phyloP scores from a whole-genome alignment of 1,140 invertebrate genomes.

The Lepidurus apus region DNA sequence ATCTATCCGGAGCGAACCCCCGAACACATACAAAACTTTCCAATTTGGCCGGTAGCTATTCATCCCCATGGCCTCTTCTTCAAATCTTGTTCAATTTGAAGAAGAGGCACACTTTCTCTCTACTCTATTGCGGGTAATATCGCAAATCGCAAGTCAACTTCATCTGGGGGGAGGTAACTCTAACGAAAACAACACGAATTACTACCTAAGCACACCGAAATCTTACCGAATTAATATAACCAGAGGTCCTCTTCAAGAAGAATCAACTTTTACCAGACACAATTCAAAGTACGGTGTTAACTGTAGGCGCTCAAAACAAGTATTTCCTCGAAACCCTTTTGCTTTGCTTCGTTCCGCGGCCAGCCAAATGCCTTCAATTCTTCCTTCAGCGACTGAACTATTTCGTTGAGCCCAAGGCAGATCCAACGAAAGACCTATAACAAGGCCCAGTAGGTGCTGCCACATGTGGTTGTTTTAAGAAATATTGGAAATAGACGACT shows the following conservation, averaged over 20 bases:
- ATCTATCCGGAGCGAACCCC: background rate
- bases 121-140: too few species aligned
- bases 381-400: background rate
- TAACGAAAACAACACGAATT: too few species aligned
- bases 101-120: too few species aligned
- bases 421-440: too few species aligned
- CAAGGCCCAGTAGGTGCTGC: background rate
- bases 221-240: too few species aligned
- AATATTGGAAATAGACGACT: background rate
- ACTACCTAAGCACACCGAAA: too few species aligned
- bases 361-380: conserved; percentile 18
- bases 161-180: too few species aligned
- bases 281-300: background rate
- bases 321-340: background rate
- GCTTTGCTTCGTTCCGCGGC: background rate
- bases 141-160: too few species aligned
- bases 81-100: too few species aligned
- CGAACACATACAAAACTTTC: background rate
- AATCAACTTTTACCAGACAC: background rate
- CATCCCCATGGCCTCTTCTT: too few species aligned
- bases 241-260: background rate
- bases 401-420: background rate
- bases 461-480: background rate
- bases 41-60: background rate
- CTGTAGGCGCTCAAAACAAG: background rate